These are phyloP conservation scores for Mallateleia sp. DNA, from an alignment of 2,888 invertebrate genomes.

Conservation along the genomic window DNA sequence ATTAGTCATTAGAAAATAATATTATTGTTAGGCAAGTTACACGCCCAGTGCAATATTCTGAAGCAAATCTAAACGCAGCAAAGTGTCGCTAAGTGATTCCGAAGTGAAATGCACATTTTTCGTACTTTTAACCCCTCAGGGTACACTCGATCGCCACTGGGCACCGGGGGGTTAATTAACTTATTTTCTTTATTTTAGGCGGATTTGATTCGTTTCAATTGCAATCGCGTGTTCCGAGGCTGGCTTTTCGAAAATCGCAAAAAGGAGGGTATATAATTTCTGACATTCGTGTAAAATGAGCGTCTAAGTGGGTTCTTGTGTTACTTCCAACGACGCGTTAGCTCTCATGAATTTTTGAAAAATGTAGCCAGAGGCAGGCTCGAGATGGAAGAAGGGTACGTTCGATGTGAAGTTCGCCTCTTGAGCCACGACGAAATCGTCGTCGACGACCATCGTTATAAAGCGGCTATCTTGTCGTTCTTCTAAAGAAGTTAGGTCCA, in stretches of 20 bases:
- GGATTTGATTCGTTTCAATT: neutral
- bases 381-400: slow-evolving; percentile 50
- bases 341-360: slow-evolving; percentile 72
- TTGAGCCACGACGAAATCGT: slow-evolving; percentile 66
- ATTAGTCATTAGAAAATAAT: slow-evolving; percentile 69
- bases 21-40: neutral
- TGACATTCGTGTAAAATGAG: slow-evolving; percentile 72
- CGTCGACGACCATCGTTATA: slow-evolving; percentile 69
- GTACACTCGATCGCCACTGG: neutral
- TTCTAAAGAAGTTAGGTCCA: slow-evolving; percentile 53
- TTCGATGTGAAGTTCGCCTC: slow-evolving; percentile 62
- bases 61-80: neutral
- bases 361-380: slow-evolving; percentile 68
- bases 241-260: slow-evolving; percentile 3
- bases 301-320: slow-evolving; percentile 75
- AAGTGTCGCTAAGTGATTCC: slow-evolving; percentile 35
- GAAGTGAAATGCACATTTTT: slow-evolving; percentile 25
- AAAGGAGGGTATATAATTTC: slow-evolving; percentile 37
- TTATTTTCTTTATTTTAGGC: slow-evolving; percentile 2
- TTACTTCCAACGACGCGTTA: slow-evolving; percentile 69
- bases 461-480: slow-evolving; percentile 67
- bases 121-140: neutral
- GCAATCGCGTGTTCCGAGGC: neutral
- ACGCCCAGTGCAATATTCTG: neutral
- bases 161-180: neutral